phyloP scores from a whole-genome alignment of 2,113 vertebrate genomes.

The Silurus asotus region DNA sequence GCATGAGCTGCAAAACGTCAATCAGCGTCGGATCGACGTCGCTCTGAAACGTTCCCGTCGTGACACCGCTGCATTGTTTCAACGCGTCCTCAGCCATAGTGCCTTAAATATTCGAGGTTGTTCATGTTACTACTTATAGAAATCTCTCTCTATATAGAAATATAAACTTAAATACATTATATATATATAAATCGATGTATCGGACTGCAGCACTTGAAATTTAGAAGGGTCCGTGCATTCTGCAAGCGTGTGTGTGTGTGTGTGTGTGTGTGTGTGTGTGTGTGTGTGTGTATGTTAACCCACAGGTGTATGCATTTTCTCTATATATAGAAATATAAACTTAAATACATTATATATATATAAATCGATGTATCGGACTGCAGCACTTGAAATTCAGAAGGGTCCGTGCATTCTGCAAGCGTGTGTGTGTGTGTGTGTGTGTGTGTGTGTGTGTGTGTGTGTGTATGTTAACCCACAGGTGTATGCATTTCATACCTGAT shows the following conservation, averaged over 20 bases:
- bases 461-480: slow-evolving; percentile 23
- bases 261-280: slow-evolving; percentile 68
- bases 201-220: slow-evolving; percentile 99
- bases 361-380: slow-evolving; percentile 90
- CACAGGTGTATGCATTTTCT: slow-evolving; percentile 64
- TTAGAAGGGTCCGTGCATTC: slow-evolving; percentile 86
- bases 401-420: slow-evolving; percentile 80
- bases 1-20: slow-evolving; percentile 89
- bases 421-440: slow-evolving; percentile 72
- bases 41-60: slow-evolving; percentile 91
- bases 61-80: slow-evolving; percentile 94
- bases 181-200: slow-evolving; percentile 79
- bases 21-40: slow-evolving; percentile 69
- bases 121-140: slow-evolving; percentile 98
- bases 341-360: no score
- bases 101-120: slow-evolving; percentile 99
- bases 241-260: slow-evolving; percentile 72
- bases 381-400: slow-evolving; percentile 98
- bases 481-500: slow-evolving; percentile 72
- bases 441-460: slow-evolving; percentile 58
- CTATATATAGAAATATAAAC: no score
- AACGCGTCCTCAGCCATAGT: slow-evolving; percentile 99
- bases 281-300: slow-evolving; percentile 9
- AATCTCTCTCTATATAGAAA: slow-evolving; percentile 72
- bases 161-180: slow-evolving; percentile 46